Percentiles rank a stretch among this genome's conserved stretches.
These are phyloP conservation scores for Drosophila robusta DNA, from an alignment of 2,888 invertebrate genomes.

Conservation along the genomic window DNA sequence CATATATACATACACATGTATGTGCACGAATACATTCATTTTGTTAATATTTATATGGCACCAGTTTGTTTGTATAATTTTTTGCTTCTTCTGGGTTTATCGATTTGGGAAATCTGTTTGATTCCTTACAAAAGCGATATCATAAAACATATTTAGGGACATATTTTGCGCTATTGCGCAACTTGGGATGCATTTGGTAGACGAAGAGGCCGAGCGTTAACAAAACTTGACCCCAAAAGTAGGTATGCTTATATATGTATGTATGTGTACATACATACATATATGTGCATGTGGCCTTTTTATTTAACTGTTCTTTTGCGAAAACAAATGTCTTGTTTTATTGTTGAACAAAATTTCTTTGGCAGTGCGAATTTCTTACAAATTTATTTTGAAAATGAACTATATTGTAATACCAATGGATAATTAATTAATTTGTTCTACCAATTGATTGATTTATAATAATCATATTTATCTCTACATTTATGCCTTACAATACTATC, in stretches of 20 bases:
- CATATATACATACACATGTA: neutral
- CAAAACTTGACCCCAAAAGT: slow-evolving; percentile 8
- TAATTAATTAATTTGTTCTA: too few species aligned
- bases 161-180: slow-evolving; percentile 27
- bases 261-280: neutral
- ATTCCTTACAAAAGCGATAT: neutral
- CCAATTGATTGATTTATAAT: too few species aligned
- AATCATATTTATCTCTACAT: too few species aligned
- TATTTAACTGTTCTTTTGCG: neutral
- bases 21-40: neutral
- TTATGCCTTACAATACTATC: too few species aligned
- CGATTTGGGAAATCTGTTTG: neutral
- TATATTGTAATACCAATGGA: too few species aligned
- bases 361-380: neutral
- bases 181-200: slow-evolving; percentile 8
- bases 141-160: neutral
- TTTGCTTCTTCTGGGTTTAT: neutral
- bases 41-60: neutral
- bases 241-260: neutral
- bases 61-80: neutral
- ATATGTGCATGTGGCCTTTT: neutral
- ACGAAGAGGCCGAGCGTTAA: neutral
- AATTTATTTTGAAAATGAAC: too few species aligned
- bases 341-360: neutral
- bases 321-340: neutral